These are phyloP conservation scores for Ciconia boyciana DNA, from an alignment of 2,113 vertebrate genomes.

Conservation along the genomic window DNA sequence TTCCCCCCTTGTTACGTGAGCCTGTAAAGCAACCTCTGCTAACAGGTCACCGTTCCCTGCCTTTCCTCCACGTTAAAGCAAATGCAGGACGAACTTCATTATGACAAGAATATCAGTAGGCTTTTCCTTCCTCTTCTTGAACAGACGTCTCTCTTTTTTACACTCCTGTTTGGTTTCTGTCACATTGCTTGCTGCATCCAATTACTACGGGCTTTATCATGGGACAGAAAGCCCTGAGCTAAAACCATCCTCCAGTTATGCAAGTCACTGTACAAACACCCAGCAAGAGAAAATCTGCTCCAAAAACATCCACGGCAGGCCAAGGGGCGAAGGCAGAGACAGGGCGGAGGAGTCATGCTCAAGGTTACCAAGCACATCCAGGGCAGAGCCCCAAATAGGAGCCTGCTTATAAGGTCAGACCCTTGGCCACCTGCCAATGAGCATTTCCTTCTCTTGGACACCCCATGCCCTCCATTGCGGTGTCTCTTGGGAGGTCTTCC, in stretches of 20 bases:
- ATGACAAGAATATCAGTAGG: background rate
- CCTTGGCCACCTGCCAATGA: background rate
- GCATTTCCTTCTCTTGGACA: background rate
- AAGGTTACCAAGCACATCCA: background rate
- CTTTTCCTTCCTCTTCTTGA: background rate
- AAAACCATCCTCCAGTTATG: background rate
- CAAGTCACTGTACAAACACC: constrained; percentile 26
- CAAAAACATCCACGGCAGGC: background rate
- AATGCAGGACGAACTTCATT: background rate
- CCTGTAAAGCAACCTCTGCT: constrained; percentile 9
- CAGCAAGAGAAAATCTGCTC: background rate
- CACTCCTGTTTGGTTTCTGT: background rate
- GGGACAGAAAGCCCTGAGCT: background rate
- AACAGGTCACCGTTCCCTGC: background rate
- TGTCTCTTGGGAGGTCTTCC: background rate
- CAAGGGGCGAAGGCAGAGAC: background rate
- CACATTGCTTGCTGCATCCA: background rate
- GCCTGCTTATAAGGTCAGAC: background rate
- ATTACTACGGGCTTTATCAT: background rate
- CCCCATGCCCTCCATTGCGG: rapidly evolving
- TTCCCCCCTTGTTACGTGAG: background rate
- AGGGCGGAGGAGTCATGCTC: background rate
- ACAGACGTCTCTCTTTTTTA: background rate
- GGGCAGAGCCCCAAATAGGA: background rate
- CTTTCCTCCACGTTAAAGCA: background rate